Percentiles rank a stretch among this genome's conserved stretches.
These are phyloP conservation scores for Gadus chalcogrammus DNA, from an alignment of 2,113 vertebrate species.

Conservation along the genomic window DNA sequence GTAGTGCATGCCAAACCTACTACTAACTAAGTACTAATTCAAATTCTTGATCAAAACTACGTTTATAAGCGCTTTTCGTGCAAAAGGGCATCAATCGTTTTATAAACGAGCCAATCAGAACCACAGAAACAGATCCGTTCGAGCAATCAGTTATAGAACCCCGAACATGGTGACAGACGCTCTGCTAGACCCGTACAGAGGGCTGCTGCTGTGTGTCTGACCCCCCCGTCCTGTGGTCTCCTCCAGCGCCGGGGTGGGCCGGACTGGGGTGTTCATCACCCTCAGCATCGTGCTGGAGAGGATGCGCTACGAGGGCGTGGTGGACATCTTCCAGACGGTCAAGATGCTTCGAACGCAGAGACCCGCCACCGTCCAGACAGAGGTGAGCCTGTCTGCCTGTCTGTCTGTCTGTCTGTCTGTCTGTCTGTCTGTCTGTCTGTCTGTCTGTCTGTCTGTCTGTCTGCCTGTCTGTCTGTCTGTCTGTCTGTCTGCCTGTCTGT, in stretches of 20 bases:
- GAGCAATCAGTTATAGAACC: no score
- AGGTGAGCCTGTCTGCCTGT: constrained; percentile 75
- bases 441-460: neutral
- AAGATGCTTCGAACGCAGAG: constrained; percentile 98
- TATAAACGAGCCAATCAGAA: no score
- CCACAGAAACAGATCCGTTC: no score
- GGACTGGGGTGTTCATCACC: constrained; percentile 97
- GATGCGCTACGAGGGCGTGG: constrained; percentile 98
- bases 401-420: neutral
- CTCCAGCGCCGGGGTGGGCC: constrained; percentile 89
- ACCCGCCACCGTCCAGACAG: constrained; percentile 98
- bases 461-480: neutral
- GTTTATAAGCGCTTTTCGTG: no score
- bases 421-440: neutral
- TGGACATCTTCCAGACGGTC: constrained; percentile 99
- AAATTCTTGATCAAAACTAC: no score
- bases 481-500: neutral
- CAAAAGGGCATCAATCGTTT: no score
- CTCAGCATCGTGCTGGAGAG: constrained; percentile 97
- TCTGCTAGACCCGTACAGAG: no score
- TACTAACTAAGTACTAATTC: no score
- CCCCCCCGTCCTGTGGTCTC: neutral
- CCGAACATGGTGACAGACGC: no score
- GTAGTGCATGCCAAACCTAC: no score
- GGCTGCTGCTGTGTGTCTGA: neutral